Percentiles rank a stretch among this genome's conserved stretches.
Conservation (phyloP, 35 echinoderm and acorn worm species). For the Strongylocentrotus purpuratus region DNA sequence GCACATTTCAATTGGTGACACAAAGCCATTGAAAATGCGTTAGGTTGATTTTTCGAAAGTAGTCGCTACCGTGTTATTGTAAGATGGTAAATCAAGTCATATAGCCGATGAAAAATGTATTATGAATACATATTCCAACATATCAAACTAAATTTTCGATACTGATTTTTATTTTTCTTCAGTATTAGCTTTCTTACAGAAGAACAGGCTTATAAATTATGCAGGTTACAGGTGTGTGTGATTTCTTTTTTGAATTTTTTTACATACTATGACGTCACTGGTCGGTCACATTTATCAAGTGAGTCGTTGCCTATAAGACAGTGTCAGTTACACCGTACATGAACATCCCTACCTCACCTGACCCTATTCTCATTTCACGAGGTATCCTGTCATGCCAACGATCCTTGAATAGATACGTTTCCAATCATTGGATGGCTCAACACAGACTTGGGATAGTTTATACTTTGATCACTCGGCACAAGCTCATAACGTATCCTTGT, state of each 20-base stretch:
- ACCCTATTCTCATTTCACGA: not conserved
- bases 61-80: no score
- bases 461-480: constrained; percentile 35
- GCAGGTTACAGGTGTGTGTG: not conserved
- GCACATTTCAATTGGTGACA: no score
- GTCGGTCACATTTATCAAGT: not conserved
- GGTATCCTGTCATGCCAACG: not conserved
- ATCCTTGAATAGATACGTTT: not conserved
- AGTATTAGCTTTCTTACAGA: no score
- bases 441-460: constrained; percentile 1
- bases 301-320: not conserved
- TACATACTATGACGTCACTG: not conserved
- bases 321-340: not conserved
- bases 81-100: no score
- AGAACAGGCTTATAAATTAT: no score
- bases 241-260: not conserved
- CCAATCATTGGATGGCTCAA: not conserved
- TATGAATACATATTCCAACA: no score
- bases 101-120: no score
- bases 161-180: no score
- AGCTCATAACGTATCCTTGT: not conserved
- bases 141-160: no score
- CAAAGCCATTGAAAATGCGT: no score
- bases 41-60: no score
- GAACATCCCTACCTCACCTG: not conserved